phyloP scores from a whole-genome alignment of 2,797 vertebrate genomes.

The Echeneis naucrates region DNA sequence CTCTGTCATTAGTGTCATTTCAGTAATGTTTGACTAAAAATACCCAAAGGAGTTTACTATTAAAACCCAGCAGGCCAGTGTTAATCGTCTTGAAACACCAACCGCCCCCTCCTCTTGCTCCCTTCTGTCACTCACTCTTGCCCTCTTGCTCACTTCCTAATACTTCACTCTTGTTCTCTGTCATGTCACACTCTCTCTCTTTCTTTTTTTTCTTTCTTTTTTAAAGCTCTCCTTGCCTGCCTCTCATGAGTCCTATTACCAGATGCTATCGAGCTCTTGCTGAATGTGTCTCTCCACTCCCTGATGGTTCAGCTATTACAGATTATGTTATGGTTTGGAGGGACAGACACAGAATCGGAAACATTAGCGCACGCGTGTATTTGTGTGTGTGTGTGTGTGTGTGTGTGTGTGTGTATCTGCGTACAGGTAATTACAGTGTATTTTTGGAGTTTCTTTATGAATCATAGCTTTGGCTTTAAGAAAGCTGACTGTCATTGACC shows the following conservation, averaged over 20 bases:
- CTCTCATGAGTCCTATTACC: constrained; percentile 69
- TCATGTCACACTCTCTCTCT: constrained; percentile 57
- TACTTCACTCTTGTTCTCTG: constrained; percentile 61
- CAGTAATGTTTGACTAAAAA: constrained; percentile 74
- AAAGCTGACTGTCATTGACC: constrained; percentile 46
- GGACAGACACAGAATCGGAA: constrained; percentile 32
- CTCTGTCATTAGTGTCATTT: constrained; percentile 74
- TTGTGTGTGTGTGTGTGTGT: constrained; percentile 18
- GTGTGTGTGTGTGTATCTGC: constrained; percentile 27
- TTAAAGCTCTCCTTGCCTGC: constrained; percentile 21
- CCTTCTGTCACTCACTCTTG: constrained; percentile 61
- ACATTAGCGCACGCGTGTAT: too few species aligned
- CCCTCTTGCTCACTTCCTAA: constrained; percentile 54
- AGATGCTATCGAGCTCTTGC: constrained; percentile 68
- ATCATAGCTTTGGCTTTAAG: constrained; percentile 53
- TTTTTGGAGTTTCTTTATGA: constrained; percentile 52
- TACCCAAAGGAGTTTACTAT: constrained; percentile 56
- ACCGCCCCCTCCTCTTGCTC: constrained; percentile 5
- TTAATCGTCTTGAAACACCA: constrained; percentile 69
- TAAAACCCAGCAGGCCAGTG: constrained; percentile 63
- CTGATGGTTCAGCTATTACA: constrained; percentile 56
- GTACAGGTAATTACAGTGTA: constrained; percentile 43
- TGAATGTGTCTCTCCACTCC: constrained; percentile 57
- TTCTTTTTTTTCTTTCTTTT: constrained; percentile 53
- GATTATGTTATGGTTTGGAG: constrained; percentile 60